These are phyloP conservation scores for Acleris cristana DNA, from an alignment of 2,888 invertebrate genomes.

Conservation along the genomic window DNA sequence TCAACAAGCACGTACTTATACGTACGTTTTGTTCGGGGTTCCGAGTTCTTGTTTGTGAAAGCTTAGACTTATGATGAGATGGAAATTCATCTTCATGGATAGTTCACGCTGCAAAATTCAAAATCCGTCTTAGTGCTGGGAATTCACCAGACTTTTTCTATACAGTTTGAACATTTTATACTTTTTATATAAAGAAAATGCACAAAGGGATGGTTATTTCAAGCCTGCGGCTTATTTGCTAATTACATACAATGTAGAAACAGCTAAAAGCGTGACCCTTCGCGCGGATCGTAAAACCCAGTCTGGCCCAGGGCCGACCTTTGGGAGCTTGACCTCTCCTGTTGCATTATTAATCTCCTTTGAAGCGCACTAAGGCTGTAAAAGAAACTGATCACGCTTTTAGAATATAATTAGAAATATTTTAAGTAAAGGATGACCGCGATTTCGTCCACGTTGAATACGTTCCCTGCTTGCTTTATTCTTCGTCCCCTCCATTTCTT, in stretches of 20 bases:
- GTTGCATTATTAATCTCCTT: slow-evolving; percentile 66
- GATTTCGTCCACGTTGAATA: no score
- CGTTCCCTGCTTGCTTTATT: no score
- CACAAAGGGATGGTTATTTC: slow-evolving; percentile 7
- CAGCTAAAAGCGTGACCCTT: slow-evolving; percentile 65
- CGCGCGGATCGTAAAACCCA: slow-evolving; percentile 60
- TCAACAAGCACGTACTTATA: slow-evolving; percentile 26
- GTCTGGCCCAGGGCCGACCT: slow-evolving; percentile 65
- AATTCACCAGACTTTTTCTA: no score
- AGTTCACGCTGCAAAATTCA: not conserved
- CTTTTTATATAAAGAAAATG: not conserved
- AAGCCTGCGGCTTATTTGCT: slow-evolving; percentile 3
- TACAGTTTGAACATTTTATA: not conserved
- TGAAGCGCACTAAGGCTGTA: slow-evolving; percentile 46
- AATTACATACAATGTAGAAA: slow-evolving; percentile 45
- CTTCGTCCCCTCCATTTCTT: no score
- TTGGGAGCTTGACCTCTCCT: slow-evolving; percentile 58
- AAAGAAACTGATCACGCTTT: slow-evolving; percentile 1
- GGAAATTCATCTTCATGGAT: not conserved
- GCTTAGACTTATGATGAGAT: slow-evolving; percentile 8
- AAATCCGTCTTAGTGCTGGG: no score
- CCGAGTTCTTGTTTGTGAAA: slow-evolving; percentile 9
- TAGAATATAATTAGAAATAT: no score
- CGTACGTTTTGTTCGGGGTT: slow-evolving; percentile 24
- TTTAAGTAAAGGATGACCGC: no score